A percentile compares a stretch with the other conserved stretches of the same genome.
These are phyloP conservation scores for Abscondita cerata DNA, from an alignment of 2,888 invertebrate species.

Conservation along the genomic window DNA sequence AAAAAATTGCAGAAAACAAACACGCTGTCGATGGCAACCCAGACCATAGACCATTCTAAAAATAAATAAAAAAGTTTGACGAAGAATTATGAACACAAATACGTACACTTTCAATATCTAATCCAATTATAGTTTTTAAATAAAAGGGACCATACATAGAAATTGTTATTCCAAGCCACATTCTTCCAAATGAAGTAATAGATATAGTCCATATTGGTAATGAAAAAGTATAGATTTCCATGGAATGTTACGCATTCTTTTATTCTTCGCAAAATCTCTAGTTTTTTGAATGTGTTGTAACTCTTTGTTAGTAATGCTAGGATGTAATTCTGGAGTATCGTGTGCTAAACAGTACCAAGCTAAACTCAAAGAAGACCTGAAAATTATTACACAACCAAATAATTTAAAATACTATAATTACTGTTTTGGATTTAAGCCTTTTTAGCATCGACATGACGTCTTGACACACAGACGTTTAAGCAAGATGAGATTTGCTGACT, in stretches of 20 bases:
- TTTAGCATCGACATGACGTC: no score
- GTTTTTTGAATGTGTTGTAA: not conserved
- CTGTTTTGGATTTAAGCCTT: no score
- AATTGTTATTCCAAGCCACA: not conserved
- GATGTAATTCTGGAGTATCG: constrained; percentile 1
- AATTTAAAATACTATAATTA: no score
- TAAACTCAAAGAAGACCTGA: not conserved
- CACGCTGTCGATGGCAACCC: not conserved
- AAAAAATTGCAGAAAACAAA: not conserved
- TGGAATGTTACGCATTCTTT: not conserved
- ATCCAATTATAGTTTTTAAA: not conserved
- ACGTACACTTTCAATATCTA: not conserved
- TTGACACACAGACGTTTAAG: no score
- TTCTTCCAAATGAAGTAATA: not conserved
- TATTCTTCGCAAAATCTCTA: not conserved
- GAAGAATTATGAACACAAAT: no score
- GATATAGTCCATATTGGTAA: not conserved
- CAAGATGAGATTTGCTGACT: no score
- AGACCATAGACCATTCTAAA: not conserved
- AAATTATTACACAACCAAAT: no score
- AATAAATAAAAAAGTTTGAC: no score
- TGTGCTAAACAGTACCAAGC: not conserved
- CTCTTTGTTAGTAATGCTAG: not conserved
- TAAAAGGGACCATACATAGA: not conserved
- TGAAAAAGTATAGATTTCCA: not conserved